A percentile compares a stretch with the other conserved stretches of the same genome.
Conservation (phyloP, 2,797 vertebrate species). For the Hipposideros larvatus region DNA sequence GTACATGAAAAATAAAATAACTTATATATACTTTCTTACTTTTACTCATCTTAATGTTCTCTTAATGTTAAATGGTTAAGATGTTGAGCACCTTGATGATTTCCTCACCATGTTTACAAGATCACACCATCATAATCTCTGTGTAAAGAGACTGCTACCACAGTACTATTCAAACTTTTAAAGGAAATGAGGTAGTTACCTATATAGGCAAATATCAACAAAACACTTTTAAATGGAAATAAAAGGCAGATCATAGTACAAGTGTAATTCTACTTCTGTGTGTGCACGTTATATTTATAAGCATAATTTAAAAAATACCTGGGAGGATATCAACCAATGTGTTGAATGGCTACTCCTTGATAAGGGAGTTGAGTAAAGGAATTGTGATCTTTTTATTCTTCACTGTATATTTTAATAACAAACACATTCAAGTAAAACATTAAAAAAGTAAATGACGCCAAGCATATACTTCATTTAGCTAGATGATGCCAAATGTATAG, state of each 20-base stretch:
- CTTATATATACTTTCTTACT: neutral
- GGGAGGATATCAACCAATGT: neutral
- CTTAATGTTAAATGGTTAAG: neutral
- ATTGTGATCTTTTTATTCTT: neutral
- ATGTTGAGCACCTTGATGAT: neutral
- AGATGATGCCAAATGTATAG: neutral
- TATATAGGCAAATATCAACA: neutral
- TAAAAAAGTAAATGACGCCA: neutral
- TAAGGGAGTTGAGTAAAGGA: neutral
- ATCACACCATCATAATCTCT: neutral
- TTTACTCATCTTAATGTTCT: neutral
- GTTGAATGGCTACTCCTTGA: neutral
- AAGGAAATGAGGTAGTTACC: neutral
- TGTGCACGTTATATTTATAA: neutral
- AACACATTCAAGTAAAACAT: constrained; percentile 14
- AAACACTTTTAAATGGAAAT: neutral
- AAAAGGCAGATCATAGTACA: neutral
- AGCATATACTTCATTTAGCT: neutral
- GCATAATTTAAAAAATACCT: neutral
- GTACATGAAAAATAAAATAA: neutral
- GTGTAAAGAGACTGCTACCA: neutral
- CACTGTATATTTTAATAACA: constrained; percentile 8
- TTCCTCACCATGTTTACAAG: neutral
- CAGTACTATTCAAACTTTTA: constrained; percentile 1
- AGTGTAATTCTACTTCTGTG: neutral